These are phyloP conservation scores for Bombus cullumanus DNA, from an alignment of 1,140 invertebrate genomes.

Conservation along the genomic window DNA sequence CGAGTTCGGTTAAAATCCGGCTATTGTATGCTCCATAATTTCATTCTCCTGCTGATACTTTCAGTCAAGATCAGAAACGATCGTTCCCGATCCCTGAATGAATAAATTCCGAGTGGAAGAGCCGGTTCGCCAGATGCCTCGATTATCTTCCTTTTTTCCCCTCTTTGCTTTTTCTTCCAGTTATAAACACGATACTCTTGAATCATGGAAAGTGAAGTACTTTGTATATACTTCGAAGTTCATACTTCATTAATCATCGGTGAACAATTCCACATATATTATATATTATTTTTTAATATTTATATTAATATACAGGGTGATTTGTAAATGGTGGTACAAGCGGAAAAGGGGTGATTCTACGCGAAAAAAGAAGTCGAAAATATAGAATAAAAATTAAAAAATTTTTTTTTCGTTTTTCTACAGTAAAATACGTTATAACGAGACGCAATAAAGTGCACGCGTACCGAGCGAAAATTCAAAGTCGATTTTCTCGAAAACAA, in stretches of 20 bases:
- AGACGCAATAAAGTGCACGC: too few relatives aligned
- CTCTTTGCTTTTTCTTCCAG: constrained; percentile 29
- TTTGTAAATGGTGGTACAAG: too few relatives aligned
- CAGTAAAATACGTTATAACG: too few relatives aligned
- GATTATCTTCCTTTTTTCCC: constrained; percentile 41
- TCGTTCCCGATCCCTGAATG: constrained; percentile 26
- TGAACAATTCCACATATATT: neutral
- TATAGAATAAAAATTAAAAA: too few relatives aligned
- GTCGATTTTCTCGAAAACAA: too few relatives aligned
- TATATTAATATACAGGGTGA: too few relatives aligned
- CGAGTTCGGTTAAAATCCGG: neutral
- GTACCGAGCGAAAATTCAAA: too few relatives aligned
- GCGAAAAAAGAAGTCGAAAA: too few relatives aligned
- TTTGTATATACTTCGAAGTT: neutral
- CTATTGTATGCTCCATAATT: constrained; percentile 13
- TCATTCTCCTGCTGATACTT: constrained; percentile 27
- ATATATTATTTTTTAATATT: too few relatives aligned
- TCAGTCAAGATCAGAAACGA: constrained; percentile 26
- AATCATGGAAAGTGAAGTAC: constrained; percentile 22
- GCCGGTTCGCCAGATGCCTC: constrained; percentile 56
- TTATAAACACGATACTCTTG: constrained; percentile 1
- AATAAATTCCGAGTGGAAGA: constrained; percentile 60
- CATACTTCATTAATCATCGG: constrained; percentile 1
- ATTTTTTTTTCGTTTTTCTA: too few relatives aligned
- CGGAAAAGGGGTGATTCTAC: too few relatives aligned